Conservation (phyloP, 2,888 invertebrate species). For the Sminthurinus aureus region DNA sequence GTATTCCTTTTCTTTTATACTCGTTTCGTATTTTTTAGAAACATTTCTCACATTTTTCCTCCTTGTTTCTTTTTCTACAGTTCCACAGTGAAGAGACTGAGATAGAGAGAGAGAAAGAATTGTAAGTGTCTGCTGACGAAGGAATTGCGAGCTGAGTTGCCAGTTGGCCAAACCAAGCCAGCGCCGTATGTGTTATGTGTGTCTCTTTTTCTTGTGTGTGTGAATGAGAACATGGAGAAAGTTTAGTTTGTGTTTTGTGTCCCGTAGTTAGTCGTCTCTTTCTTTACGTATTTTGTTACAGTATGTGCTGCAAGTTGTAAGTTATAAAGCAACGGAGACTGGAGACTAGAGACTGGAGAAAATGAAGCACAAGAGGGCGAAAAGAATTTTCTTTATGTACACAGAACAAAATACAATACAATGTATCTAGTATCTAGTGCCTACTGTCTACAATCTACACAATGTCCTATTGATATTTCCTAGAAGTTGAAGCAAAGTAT, state of each 20-base stretch:
- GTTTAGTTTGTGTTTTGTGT: not conserved
- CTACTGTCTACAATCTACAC: too few species aligned
- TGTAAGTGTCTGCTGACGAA: not conserved
- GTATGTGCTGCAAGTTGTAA: not conserved
- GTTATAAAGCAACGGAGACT: not conserved
- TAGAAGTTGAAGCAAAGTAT: too few species aligned
- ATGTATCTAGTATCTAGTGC: too few species aligned
- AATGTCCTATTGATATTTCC: too few species aligned
- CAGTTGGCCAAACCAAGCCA: not conserved
- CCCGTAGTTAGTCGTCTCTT: not conserved
- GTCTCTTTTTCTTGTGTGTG: not conserved
- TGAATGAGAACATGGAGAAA: constrained; percentile 1
- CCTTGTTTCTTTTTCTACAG: not conserved
- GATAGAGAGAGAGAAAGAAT: constrained; percentile 2
- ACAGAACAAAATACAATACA: not conserved
- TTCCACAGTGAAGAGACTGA: not conserved
- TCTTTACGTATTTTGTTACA: constrained; percentile 2
- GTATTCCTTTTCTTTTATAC: too few species aligned
- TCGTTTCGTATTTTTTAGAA: not conserved
- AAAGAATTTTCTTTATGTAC: too few species aligned
- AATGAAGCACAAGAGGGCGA: not conserved
- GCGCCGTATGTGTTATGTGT: not conserved
- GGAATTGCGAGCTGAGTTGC: not conserved
- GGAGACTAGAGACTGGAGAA: not conserved
- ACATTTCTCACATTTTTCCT: constrained; percentile 8